Base-by-base conservation (phyloP, 1,140 invertebrate genomes). In the Penaeus chinensis region DNA sequence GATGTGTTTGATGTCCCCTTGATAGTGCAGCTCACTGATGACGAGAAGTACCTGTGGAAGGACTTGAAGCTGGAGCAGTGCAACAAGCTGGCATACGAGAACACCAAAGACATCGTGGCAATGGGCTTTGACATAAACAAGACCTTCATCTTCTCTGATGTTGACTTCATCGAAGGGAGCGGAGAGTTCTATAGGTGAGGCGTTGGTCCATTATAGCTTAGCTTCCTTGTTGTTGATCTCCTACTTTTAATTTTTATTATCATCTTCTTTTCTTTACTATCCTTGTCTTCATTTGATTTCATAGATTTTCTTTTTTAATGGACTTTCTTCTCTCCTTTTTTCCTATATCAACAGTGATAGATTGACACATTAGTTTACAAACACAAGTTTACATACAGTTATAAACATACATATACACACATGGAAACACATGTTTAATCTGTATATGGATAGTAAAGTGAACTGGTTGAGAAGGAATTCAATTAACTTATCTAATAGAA, bases 31-130 rank as follows among this genome's bases (percentile, higher is more conserved):
- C 92, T 99, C 89, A 99, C 99, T 0, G 99, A 99, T 92, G 99
- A 99, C 93, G 99, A 99, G 92, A 99, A 99, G 92, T 97, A 95
- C 60, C 94, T 99, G 91, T 99, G 99, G 99, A 99, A 97, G 92
- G 97, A 99, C 92, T 92, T 99, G 47, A 96, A 95, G 88, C 91
- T 99, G 32, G 98, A 99, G 91, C 96, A 99, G 89, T 95, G 96
- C 0, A 95, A 96, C 66, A 95, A 95, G 92, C 94, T 99, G 91
- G 95, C 97, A 0, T 94, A 95, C 87, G 96, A 97, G 91, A 99
- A 99, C 94, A 96, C 97, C 0, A 99, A 99, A 93, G 99, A 99
- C 92, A 99, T 99, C 80, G 98, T 99, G 90, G 98, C 99, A 19
- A 95, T 97, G 91, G 99, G 98, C n/a, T 99, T 99, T 93, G 96